These are phyloP conservation scores for Paralichthys olivaceus DNA, from an alignment of 2,113 vertebrate genomes.

Conservation along the genomic window DNA sequence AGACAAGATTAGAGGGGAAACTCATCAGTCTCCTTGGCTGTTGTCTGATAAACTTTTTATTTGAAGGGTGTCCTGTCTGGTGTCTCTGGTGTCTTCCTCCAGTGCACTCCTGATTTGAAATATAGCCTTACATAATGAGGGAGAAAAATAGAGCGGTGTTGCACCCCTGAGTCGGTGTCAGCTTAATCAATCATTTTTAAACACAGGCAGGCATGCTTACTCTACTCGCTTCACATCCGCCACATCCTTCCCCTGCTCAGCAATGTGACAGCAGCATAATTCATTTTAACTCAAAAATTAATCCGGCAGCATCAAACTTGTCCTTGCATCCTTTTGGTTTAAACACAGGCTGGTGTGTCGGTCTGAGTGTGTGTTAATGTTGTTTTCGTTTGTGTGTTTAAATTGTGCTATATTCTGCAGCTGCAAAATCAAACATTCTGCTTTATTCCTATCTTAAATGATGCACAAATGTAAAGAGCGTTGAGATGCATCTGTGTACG, in stretches of 20 bases:
- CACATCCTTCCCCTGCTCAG: constrained; percentile 79
- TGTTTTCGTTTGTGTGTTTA: constrained; percentile 7
- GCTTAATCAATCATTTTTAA: constrained; percentile 91
- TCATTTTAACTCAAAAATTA: constrained; percentile 84
- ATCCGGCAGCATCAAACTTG: constrained; percentile 79
- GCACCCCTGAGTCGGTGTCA: constrained; percentile 84
- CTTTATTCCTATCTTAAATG: neutral
- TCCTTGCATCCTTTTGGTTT: constrained; percentile 77
- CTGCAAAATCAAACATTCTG: neutral
- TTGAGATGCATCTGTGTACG: neutral
- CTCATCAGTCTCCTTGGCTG: constrained; percentile 77
- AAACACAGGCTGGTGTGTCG: constrained; percentile 51
- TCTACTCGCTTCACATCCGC: constrained; percentile 72
- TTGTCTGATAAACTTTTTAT: constrained; percentile 79
- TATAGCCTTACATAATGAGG: constrained; percentile 84
- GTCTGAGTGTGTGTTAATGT: constrained; percentile 7
- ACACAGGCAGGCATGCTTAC: constrained; percentile 81
- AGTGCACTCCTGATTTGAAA: constrained; percentile 83
- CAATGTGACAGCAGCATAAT: constrained; percentile 82
- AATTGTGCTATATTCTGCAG: neutral
- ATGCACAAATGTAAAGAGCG: neutral
- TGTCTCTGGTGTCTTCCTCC: constrained; percentile 82
- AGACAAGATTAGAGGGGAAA: constrained; percentile 69
- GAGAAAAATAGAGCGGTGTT: constrained; percentile 80
- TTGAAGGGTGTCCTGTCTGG: constrained; percentile 81